Base-by-base conservation (phyloP, 2,113 vertebrate species). In the Syngnathus floridae region DNA sequence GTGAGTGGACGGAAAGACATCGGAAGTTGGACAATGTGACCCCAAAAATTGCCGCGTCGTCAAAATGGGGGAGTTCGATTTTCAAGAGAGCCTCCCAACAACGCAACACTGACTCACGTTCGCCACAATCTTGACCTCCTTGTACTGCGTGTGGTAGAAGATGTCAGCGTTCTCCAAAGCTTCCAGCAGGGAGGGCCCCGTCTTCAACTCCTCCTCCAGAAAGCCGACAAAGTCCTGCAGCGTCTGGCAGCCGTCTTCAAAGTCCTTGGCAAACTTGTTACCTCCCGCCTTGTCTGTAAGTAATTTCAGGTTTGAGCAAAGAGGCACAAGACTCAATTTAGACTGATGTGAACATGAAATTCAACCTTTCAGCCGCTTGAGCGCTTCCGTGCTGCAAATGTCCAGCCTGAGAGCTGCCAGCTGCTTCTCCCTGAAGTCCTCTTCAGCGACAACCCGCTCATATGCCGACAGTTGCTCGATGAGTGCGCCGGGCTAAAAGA, bases 131-230 rank as follows among this genome's bases (percentile, higher is more conserved):
- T 98, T 98, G 62, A 99, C 97, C 72, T 99, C 97, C 73, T 97
- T 98, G 79, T 97, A 99, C 72, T 99, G 97, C 16, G 93, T 96
- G 84, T 99, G 94, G 0, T 98, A 99, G 79, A 99, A 99, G 63
- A 99, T 93, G 1, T 97, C 95, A 0, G 97, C 95, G 0, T 98
- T 98, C 80, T 94, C 94, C 69, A 99, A 78, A 11, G 93, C 92
- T 70, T 99, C 96, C 0, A 94, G 92, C 35, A 98, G 86, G 0
- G 93, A 88, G 11, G 96, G 94, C 5, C 93, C 92, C 0, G 89
- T 90, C 67, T 93, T 93, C 86, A 96, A 89, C 22, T 98, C 94
- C 46, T 93, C 93, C 79, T 98, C 96, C 62, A 99, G 82, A 68
- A 96, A 93, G 54, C 88, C 88, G 12, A 98, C 94, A 76, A 98